Evolutionary conservation across 2,797 vertebrate genomes (phyloP).

Genomic region (Ctenochaetus hawaiiensis): DNA sequence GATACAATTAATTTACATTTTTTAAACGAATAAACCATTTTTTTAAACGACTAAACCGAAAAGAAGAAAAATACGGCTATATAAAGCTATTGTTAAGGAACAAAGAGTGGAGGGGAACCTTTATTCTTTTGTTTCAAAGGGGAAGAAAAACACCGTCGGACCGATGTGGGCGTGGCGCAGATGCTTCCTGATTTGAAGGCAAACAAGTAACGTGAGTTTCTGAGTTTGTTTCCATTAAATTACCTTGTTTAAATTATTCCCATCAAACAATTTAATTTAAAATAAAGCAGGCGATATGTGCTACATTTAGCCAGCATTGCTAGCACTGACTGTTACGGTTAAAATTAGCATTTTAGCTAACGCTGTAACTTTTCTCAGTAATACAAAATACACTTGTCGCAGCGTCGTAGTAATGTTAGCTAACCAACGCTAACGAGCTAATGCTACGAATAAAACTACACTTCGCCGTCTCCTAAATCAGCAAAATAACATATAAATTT

Average conservation of each 20-base stretch:
- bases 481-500: too few relatives aligned
- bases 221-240: neutral
- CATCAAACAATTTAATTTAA: neutral
- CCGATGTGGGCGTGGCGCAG: neutral
- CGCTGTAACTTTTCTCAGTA: neutral
- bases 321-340: neutral
- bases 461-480: too few relatives aligned
- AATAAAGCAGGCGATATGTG: neutral
- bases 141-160: conserved; percentile 53
- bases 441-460: neutral
- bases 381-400: neutral
- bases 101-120: conserved; percentile 34
- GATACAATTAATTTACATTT: too few relatives aligned
- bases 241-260: neutral
- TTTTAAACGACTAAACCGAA: too few relatives aligned
- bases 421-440: neutral
- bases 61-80: too few relatives aligned
- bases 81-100: neutral
- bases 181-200: conserved; percentile 38
- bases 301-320: neutral
- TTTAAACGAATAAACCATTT: too few relatives aligned
- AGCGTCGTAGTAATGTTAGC: neutral
- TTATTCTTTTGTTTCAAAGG: neutral
- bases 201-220: neutral
- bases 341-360: neutral